These are phyloP conservation scores for Apamea epomidion DNA, from an alignment of 2,888 invertebrate genomes.

Conservation along the genomic window DNA sequence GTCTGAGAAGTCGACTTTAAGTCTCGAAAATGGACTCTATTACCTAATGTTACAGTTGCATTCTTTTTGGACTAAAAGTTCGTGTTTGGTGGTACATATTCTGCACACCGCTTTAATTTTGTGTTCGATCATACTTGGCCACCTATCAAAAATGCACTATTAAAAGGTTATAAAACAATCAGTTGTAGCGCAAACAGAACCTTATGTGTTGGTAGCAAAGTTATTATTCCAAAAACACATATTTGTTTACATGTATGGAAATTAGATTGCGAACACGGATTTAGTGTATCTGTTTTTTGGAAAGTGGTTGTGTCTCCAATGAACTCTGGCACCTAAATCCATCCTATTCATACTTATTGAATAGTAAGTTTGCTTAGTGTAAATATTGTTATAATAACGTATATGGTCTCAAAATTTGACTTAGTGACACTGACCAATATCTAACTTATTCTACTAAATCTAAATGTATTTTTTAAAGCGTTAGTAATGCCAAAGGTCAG, in stretches of 20 bases:
- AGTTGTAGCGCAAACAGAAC: background rate
- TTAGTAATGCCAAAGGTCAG: background rate
- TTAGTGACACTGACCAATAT: background rate
- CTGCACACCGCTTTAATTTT: background rate
- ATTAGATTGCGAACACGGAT: too few species aligned
- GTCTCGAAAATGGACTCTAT: constrained; percentile 15
- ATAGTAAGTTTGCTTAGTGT: background rate
- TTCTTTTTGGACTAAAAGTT: constrained; percentile 13
- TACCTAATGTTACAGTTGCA: constrained; percentile 1
- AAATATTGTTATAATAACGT: background rate
- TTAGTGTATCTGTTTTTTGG: background rate
- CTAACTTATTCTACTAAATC: background rate
- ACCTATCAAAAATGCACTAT: background rate
- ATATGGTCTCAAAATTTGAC: background rate
- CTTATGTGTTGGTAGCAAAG: background rate
- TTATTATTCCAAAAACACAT: background rate
- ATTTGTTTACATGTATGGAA: background rate
- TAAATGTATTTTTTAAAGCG: background rate
- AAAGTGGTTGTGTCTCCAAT: background rate
- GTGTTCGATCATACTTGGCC: background rate
- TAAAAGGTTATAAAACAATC: background rate
- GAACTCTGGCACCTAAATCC: background rate
- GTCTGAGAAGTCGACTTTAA: constrained; percentile 49
- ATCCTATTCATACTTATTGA: background rate
- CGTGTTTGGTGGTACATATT: background rate